phyloP scores from a whole-genome alignment of 1,140 invertebrate genomes.

The Littorina saxatilis region DNA sequence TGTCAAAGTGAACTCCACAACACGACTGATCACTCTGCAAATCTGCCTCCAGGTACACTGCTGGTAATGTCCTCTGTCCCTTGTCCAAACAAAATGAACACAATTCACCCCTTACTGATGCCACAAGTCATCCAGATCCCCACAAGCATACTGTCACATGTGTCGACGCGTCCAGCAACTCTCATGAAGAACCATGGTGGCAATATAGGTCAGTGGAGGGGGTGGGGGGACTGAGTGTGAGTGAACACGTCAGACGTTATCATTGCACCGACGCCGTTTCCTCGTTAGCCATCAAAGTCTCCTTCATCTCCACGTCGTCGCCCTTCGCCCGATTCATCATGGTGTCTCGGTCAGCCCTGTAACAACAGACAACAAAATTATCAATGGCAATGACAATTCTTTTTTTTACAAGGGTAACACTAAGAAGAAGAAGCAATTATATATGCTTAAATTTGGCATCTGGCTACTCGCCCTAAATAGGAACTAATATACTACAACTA shows the following conservation, averaged over 20 bases:
- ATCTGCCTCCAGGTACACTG: too few species aligned
- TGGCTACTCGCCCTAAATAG: too few species aligned
- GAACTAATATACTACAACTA: too few species aligned
- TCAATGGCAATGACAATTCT: background rate
- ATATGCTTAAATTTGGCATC: too few species aligned
- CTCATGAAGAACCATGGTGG: background rate
- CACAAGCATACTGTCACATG: background rate
- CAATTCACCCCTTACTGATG: too few species aligned
- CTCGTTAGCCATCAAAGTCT: conserved; percentile 48
- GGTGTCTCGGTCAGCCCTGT: conserved; percentile 48
- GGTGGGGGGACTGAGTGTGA: background rate
- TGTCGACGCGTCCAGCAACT: background rate
- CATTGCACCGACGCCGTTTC: conserved; percentile 24
- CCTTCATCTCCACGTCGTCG: conserved; percentile 56
- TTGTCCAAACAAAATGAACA: too few species aligned
- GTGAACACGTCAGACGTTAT: background rate
- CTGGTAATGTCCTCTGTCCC: too few species aligned
- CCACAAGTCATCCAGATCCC: background rate
- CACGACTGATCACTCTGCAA: background rate
- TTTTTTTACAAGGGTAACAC: too few species aligned
- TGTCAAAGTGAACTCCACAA: too few species aligned
- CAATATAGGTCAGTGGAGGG: background rate
- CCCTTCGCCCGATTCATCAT: conserved; percentile 47
- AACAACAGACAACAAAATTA: conserved; percentile 15
- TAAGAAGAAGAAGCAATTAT: background rate